Percentiles rank a stretch among this genome's conserved stretches.
Evolutionary conservation across 2,888 invertebrate genomes (phyloP).

Genomic region (Diaprepes abbreviatus): DNA sequence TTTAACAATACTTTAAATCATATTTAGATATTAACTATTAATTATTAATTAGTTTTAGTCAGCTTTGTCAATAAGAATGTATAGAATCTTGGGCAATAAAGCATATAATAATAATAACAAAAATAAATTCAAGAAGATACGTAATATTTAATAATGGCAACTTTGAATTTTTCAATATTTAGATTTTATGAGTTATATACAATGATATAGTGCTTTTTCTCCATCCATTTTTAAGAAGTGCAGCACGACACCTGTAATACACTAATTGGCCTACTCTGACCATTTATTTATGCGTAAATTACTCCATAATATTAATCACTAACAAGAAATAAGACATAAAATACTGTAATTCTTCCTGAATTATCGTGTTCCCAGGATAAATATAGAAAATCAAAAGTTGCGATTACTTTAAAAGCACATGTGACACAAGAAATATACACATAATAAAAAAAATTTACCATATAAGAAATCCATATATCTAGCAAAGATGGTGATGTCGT

Average conservation of each 20-base stretch:
- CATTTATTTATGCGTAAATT: conserved; percentile 31
- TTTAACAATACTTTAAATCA: too few relatives aligned
- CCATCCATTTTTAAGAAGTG: conserved; percentile 14
- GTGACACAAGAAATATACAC: conserved; percentile 28
- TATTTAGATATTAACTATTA: too few relatives aligned
- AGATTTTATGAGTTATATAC: conserved; percentile 20
- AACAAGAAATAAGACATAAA: conserved; percentile 26
- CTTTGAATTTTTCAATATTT: too few relatives aligned
- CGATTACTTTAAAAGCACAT: conserved; percentile 32
- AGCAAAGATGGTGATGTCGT: conserved; percentile 16
- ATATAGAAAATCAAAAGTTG: conserved; percentile 29
- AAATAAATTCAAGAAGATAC: too few relatives aligned
- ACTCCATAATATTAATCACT: conserved; percentile 24
- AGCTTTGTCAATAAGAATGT: too few relatives aligned
- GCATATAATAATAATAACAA: too few relatives aligned
- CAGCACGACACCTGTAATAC: conserved; percentile 18
- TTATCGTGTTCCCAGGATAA: conserved; percentile 30
- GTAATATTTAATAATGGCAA: too few relatives aligned
- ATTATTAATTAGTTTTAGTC: too few relatives aligned
- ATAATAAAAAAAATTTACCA: conserved; percentile 33
- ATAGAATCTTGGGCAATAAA: too few relatives aligned
- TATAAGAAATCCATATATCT: conserved; percentile 26
- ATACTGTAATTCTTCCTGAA: conserved; percentile 29
- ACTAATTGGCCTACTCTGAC: conserved; percentile 24
- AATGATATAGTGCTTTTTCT: conserved; percentile 12